Conservation (phyloP, 2,113 vertebrate species). For the Xenopus laevis region DNA sequence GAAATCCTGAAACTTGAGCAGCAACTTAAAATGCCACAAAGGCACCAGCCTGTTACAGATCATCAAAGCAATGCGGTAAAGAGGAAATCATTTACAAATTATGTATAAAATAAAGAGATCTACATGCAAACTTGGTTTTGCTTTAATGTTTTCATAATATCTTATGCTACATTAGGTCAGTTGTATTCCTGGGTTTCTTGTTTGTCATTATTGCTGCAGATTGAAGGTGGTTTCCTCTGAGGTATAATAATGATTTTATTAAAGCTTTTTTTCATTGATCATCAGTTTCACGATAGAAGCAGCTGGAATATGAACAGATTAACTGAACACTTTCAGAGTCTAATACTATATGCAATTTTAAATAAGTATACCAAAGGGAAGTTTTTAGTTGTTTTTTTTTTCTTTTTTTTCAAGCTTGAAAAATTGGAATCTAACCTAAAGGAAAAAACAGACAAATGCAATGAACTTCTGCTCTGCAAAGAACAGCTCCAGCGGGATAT, state of each 20-base stretch:
- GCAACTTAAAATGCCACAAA: slow-evolving; percentile 81
- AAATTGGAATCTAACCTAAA: slow-evolving; percentile 83
- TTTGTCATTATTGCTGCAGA: no score
- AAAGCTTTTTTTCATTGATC: no score
- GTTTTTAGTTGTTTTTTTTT: no score
- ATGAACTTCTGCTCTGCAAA: slow-evolving; percentile 84
- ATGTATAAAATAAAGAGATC: neutral
- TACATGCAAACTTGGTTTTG: neutral
- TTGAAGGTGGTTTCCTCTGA: no score
- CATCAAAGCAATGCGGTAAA: slow-evolving; percentile 82
- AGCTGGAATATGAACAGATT: no score
- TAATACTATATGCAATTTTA: no score
- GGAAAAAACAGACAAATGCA: slow-evolving; percentile 94
- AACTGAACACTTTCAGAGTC: no score
- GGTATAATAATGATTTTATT: no score
- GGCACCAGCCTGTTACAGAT: slow-evolving; percentile 73
- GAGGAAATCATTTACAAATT: neutral
- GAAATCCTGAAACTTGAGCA: slow-evolving; percentile 91
- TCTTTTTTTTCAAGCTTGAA: slow-evolving; percentile 71
- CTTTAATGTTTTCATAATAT: neutral
- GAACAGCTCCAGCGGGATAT: slow-evolving; percentile 89
- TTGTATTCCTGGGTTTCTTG: no score
- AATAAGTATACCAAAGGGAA: no score
- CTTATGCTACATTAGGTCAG: no score
- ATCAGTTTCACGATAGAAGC: no score